A percentile compares a stretch with the other conserved stretches of the same genome.
These are phyloP conservation scores for Drosophila truncata DNA, from an alignment of 1,140 invertebrate species.

Conservation along the genomic window DNA sequence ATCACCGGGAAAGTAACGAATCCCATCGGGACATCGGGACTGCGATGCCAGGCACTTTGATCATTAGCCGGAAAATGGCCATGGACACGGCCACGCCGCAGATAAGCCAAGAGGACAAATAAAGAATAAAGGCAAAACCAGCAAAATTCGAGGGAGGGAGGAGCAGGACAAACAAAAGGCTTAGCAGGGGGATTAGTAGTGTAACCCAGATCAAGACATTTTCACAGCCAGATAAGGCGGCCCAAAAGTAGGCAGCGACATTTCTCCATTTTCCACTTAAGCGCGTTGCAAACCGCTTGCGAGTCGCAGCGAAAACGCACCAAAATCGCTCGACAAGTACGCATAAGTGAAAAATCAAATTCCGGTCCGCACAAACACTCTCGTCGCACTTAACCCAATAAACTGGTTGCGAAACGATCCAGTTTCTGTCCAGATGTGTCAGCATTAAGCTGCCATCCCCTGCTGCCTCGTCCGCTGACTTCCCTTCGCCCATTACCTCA, in stretches of 20 bases:
- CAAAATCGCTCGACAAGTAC: conserved; percentile 23
- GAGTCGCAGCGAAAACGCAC: conserved; percentile 34
- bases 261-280: conserved; percentile 9
- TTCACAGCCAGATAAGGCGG: conserved; percentile 1
- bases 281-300: conserved; percentile 20
- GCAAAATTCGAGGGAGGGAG: conserved; percentile 2
- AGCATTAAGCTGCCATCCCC: conserved; percentile 41
- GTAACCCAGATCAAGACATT: conserved; percentile 59
- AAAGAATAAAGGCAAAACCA: conserved; percentile 20
- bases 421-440: conserved; percentile 48
- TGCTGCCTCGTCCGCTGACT: neutral
- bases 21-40: conserved; percentile 25
- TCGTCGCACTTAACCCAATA: conserved; percentile 69
- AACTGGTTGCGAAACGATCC: conserved; percentile 52
- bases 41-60: conserved; percentile 58
- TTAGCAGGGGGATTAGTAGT: conserved; percentile 52
- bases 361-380: conserved; percentile 30
- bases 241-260: conserved; percentile 45
- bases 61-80: conserved; percentile 71
- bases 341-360: conserved; percentile 61
- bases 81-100: conserved; percentile 35
- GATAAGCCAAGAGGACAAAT: conserved; percentile 55
- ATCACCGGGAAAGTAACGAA: conserved; percentile 23
- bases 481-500: conserved; percentile 33
- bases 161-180: conserved; percentile 56